Percentiles rank a stretch among this genome's conserved stretches.
These are phyloP conservation scores for Verasper variegatus DNA, from an alignment of 2,113 vertebrate genomes.

Conservation along the genomic window DNA sequence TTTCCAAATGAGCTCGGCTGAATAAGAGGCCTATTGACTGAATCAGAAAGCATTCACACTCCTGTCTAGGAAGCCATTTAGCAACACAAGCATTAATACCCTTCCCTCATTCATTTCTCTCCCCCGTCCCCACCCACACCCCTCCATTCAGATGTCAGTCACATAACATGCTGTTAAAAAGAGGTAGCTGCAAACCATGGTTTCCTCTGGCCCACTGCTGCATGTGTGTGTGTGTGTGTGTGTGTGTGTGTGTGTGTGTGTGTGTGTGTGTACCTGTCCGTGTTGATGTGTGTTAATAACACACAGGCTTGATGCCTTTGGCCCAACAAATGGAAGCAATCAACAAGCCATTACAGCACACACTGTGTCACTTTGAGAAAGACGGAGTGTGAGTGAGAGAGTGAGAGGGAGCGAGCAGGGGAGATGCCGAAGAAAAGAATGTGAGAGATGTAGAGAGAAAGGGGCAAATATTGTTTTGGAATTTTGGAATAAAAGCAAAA, in stretches of 20 bases:
- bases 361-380: slow-evolving; percentile 38
- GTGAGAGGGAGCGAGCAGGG: not conserved
- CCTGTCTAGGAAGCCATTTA: slow-evolving; percentile 63
- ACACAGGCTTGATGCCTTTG: slow-evolving; percentile 44
- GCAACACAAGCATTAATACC: slow-evolving; percentile 38
- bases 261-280: slow-evolving; percentile 15
- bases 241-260: not conserved
- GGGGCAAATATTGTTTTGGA: slow-evolving; percentile 1
- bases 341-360: slow-evolving; percentile 64
- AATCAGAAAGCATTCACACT: slow-evolving; percentile 62
- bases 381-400: slow-evolving; percentile 16
- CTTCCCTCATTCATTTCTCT: slow-evolving; percentile 25
- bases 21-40: slow-evolving; percentile 48
- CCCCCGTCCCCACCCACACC: no score
- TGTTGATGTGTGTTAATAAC: slow-evolving; percentile 40
- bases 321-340: slow-evolving; percentile 69
- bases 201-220: slow-evolving; percentile 22
- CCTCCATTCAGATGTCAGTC: slow-evolving; percentile 66
- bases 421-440: not conserved
- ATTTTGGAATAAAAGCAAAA: slow-evolving; percentile 17
- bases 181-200: slow-evolving; percentile 29
- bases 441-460: slow-evolving; percentile 2
- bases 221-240: not conserved
- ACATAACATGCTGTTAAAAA: slow-evolving; percentile 48
- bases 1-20: slow-evolving; percentile 39